Base-by-base conservation (phyloP, 2,113 vertebrate species). In the Galbula dea region DNA sequence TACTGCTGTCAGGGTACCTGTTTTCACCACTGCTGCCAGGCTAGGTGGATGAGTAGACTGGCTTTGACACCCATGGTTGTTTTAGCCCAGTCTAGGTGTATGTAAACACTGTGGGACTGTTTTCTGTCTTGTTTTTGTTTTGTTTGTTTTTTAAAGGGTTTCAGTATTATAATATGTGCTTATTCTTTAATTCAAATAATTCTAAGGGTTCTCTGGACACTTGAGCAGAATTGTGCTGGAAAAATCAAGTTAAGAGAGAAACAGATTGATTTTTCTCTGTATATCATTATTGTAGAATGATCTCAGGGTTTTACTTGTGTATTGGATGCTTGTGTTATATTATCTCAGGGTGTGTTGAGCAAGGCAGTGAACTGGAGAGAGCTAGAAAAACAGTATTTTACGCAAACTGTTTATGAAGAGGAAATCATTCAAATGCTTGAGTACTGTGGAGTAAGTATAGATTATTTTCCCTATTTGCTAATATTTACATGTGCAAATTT, bases 311-410 rank as follows among this genome's bases (percentile, higher is more conserved):
- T 86, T 57, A 37, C 16, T 55, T 69, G 45, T 79, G 19, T 65
- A 21, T 19, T 69, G 30, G 26, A 45, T 2, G 1, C 30, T 95
- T 90, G n/a, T 89, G 15, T 90, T 88, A 43, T 54, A 6, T 96
- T 65, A 77, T 90, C 96, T 72, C 74, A 99, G 99, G 99, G 99
- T 67, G 99, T 99, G 66, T 90, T 99, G 76, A 99, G 99, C 95
- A 99, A 98, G 96, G 98, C 99, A n/a, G 98, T 99, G 86, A 99
- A 99, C 94, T 99, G 99, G 99, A 97, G 98, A 29, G 98, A 99
- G 92, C 97, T 99, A 63, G 99, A 99, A 95, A 99, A 99, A 90
- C 99, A 99, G 77, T 99, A 99, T 94, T 98, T 98, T 52, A 96
- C 98, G 15, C 98, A 99, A 77, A 98, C 98, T 4, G 98, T 98